Percentiles rank a stretch among this genome's conserved stretches.
Conservation (phyloP, 92 coral and sea anemone species). For the Paragorgia papillata region DNA sequence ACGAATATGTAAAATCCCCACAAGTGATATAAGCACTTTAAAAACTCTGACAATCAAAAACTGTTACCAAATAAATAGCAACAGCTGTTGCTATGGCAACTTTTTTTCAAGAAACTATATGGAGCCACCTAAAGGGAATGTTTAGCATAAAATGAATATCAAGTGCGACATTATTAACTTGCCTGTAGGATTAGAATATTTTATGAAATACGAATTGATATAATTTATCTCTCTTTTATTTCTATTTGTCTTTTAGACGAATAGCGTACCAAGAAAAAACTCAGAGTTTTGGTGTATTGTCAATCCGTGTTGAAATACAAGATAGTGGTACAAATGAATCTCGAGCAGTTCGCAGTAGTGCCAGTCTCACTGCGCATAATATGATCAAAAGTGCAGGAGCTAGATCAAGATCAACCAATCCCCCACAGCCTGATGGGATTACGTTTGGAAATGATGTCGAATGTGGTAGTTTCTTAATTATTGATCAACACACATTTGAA, state of each 20-base stretch:
- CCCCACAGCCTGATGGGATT: conserved; percentile 76
- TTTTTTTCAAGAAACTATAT: too few relatives aligned
- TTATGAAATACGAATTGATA: too few relatives aligned
- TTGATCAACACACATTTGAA: conserved; percentile 98
- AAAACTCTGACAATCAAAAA: too few relatives aligned
- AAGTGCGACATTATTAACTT: too few relatives aligned
- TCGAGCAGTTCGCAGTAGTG: conserved; percentile 86
- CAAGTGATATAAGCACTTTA: too few relatives aligned
- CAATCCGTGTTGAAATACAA: conserved; percentile 77
- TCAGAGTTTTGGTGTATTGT: conserved; percentile 88
- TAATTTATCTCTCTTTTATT: background rate
- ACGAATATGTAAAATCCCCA: too few relatives aligned
- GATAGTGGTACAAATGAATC: conserved; percentile 72
- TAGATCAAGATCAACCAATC: conserved; percentile 14
- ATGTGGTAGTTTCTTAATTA: conserved; percentile 76
- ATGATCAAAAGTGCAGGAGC: conserved; percentile 61
- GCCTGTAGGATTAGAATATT: too few relatives aligned
- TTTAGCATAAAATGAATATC: too few relatives aligned
- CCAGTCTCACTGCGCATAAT: conserved; percentile 88
- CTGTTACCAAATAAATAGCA: too few relatives aligned
- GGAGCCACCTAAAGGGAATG: too few relatives aligned
- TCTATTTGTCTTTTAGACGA: conserved; percentile 58
- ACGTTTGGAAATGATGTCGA: conserved; percentile 98
- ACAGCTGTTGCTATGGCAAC: too few relatives aligned
- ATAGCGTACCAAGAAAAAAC: conserved; percentile 93